phyloP scores from a whole-genome alignment of 2,113 vertebrate genomes.

The Piprites chloris region DNA sequence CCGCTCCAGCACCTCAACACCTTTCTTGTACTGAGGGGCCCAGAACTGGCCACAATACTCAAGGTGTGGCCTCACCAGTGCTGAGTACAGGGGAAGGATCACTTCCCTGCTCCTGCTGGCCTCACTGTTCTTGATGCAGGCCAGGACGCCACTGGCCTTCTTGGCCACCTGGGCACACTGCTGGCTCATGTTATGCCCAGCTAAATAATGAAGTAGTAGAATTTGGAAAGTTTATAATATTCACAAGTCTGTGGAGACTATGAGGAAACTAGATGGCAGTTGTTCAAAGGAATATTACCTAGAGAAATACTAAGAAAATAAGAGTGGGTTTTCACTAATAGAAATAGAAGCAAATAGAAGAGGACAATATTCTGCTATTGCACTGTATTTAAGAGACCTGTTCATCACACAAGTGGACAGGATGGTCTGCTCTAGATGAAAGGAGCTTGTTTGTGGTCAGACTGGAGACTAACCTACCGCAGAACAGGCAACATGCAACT shows the following conservation, averaged over 20 bases:
- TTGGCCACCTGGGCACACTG: too few relatives aligned
- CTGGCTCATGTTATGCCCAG: too few relatives aligned
- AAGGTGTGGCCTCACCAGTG: too few relatives aligned
- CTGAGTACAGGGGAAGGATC: too few relatives aligned
- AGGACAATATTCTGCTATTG: background rate
- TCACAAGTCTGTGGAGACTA: background rate
- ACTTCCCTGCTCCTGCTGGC: too few relatives aligned
- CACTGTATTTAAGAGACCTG: background rate
- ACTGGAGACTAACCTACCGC: background rate
- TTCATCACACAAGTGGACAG: background rate
- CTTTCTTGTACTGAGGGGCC: too few relatives aligned
- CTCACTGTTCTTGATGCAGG: too few relatives aligned
- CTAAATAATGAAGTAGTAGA: background rate
- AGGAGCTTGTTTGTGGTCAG: background rate
- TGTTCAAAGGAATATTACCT: background rate
- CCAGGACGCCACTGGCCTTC: too few relatives aligned
- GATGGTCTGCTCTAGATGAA: background rate
- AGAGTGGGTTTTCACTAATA: background rate
- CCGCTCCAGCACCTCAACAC: too few relatives aligned
- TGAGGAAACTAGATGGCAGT: background rate
- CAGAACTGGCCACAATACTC: too few relatives aligned
- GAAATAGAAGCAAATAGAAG: background rate
- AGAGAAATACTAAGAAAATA: background rate
- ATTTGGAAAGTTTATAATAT: background rate
- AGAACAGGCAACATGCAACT: background rate